phyloP scores from a whole-genome alignment of 2,888 invertebrate species.

The Drosophila prostipennis region DNA sequence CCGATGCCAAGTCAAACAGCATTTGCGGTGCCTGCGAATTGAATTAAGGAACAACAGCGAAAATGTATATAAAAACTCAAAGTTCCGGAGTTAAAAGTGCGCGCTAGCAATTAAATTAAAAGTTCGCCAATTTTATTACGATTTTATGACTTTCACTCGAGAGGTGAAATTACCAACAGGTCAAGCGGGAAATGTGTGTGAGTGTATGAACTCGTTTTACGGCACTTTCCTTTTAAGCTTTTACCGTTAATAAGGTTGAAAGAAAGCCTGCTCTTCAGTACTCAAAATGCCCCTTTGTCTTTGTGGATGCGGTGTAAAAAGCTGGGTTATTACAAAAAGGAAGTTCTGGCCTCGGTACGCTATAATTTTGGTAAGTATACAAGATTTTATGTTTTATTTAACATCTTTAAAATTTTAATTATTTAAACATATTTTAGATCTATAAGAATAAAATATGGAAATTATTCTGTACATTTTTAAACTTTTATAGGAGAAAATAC shows the following conservation, averaged over 20 bases:
- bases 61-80: not conserved
- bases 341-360: not conserved
- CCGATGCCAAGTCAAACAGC: slow-evolving; percentile 62
- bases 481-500: too few relatives aligned
- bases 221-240: slow-evolving; percentile 8
- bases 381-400: too few relatives aligned
- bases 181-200: slow-evolving; percentile 18
- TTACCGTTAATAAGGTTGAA: slow-evolving; percentile 10
- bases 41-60: slow-evolving; percentile 57
- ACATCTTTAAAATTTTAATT: too few relatives aligned
- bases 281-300: not conserved
- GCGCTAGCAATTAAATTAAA: slow-evolving; percentile 70
- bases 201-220: slow-evolving; percentile 6
- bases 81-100: slow-evolving; percentile 45
- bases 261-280: not conserved
- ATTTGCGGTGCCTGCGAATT: slow-evolving; percentile 63
- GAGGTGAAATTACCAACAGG: slow-evolving; percentile 29
- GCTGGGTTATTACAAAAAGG: not conserved
- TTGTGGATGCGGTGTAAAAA: not conserved
- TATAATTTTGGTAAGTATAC: too few relatives aligned
- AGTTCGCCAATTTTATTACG: slow-evolving; percentile 63
- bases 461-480: too few relatives aligned
- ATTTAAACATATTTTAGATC: too few relatives aligned
- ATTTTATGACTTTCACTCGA: slow-evolving; percentile 63
- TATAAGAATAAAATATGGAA: too few relatives aligned